These are phyloP conservation scores for Bombus superbus DNA, from an alignment of 1,140 invertebrate genomes.

Conservation along the genomic window DNA sequence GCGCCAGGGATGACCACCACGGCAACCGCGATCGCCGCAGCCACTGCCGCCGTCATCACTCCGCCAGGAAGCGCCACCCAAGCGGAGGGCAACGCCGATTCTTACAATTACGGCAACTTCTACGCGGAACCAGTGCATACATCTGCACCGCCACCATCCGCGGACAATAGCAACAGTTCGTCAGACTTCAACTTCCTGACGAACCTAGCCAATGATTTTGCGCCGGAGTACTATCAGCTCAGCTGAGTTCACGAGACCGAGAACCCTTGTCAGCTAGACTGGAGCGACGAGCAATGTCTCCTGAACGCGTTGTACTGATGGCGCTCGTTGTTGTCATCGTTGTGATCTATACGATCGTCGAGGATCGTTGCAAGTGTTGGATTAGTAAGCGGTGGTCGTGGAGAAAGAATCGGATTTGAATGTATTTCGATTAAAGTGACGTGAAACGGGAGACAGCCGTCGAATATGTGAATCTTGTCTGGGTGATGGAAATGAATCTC, in stretches of 20 bases:
- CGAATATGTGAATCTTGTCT: not conserved
- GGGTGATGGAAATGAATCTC: too few relatives aligned
- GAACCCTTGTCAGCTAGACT: conserved; percentile 65
- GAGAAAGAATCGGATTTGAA: not conserved
- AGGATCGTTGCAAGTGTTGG: not conserved
- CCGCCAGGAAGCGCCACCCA: conserved; percentile 84
- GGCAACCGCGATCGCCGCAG: conserved; percentile 83
- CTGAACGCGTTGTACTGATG: conserved; percentile 79
- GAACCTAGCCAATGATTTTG: conserved; percentile 95
- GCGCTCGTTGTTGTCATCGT: too few relatives aligned
- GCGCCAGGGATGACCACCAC: conserved; percentile 82
- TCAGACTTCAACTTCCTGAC: conserved; percentile 96
- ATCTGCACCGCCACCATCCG: conserved; percentile 82
- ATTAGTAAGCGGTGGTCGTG: not conserved
- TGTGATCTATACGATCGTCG: too few relatives aligned
- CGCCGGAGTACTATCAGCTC: conserved; percentile 95
- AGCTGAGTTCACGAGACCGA: conserved; percentile 81
- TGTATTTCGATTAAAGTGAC: not conserved
- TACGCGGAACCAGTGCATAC: conserved; percentile 84
- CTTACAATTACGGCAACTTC: conserved; percentile 88
- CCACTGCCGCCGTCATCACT: conserved; percentile 85
- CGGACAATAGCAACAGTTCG: conserved; percentile 94
- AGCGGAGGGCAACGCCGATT: conserved; percentile 84
- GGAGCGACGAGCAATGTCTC: conserved; percentile 80
- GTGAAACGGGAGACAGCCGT: not conserved